Evolutionary conservation across 2,797 vertebrate genomes (phyloP), one percentile per base, ranked within the genome.

Genomic region (Pseudotriccus pelzelni): DNA sequence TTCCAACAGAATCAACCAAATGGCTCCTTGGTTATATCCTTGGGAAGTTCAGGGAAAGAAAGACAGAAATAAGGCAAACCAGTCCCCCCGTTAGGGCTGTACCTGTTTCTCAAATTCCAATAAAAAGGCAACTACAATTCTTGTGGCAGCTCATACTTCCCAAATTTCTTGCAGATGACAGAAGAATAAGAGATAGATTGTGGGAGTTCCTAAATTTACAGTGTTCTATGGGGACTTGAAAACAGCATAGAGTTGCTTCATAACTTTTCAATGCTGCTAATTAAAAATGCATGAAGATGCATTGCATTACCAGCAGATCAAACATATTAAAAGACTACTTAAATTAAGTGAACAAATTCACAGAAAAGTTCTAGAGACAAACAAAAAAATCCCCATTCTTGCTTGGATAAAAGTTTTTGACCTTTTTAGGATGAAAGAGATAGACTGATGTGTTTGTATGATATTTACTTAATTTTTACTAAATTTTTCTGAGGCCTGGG

Each of bases 151-250:
- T 84, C 64, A 41, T 24, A 46, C 28, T 78, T 79, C 18, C 22
- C 18, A 28, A 39, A 12, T 36, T 20, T 59, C 22, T 43, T 49
- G 47, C 27, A 39, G 28, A 59, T 24, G 43, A 58, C 19, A 77
- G 28, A 53, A 60, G 4, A 86, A 49, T 8, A 86, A 68, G 6
- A 36, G 21, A 43, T 0, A 32, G 10, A 67, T 6, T 41, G 11
- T 79, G n/a, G 23, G 84, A 50, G 32, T 22, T 81, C 10, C 25
- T 32, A 43, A 44, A 68, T 84, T 44, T n/a, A 67, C 34, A 86
- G 50, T 25, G 24, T 18, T 81, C 27, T 78, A 10, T 0, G 0
- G 6, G 2, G 4, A 85, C 70, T 25, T 37, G 49, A 86, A 58
- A 77, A 47, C 18, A 66, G 49, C 34, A 63, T 0, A 67, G 23